Conservation (phyloP, 2,888 invertebrate genomes). For the Cyclophora punctaria region DNA sequence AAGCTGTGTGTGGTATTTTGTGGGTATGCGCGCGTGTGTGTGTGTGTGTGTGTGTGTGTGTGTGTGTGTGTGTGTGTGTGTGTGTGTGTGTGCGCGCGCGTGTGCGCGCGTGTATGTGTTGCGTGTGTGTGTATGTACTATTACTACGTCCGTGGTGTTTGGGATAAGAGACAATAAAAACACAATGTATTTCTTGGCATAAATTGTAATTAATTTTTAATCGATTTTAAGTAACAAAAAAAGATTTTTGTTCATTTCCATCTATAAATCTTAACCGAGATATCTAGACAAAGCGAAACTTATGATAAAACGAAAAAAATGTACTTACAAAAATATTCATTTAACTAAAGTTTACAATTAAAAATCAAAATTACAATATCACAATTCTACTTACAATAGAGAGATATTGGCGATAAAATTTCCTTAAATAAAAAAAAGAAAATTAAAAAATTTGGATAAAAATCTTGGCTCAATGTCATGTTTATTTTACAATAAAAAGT, state of each 20-base stretch:
- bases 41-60: too few species aligned
- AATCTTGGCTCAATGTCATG: slow-evolving; percentile 57
- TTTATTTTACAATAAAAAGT: slow-evolving; percentile 48
- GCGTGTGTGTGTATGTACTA: too few species aligned
- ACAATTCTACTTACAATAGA: slow-evolving; percentile 76
- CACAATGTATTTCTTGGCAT: slow-evolving; percentile 64
- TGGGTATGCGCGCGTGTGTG: too few species aligned
- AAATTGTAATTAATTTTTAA: slow-evolving; percentile 72
- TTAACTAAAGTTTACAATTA: slow-evolving; percentile 69
- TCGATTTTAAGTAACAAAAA: slow-evolving; percentile 74
- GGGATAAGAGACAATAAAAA: slow-evolving; percentile 25
- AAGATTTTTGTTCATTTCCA: slow-evolving; percentile 55
- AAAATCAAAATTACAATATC: slow-evolving; percentile 74
- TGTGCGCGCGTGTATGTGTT: too few species aligned
- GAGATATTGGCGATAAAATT: slow-evolving; percentile 66
- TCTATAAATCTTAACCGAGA: slow-evolving; percentile 66
- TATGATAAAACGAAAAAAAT: slow-evolving; percentile 57
- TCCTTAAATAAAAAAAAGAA: slow-evolving; percentile 41
- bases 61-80: too few species aligned
- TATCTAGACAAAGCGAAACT: slow-evolving; percentile 69
- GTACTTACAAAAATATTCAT: slow-evolving; percentile 73
- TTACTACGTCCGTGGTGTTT: too few species aligned
- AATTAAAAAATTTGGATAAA: slow-evolving; percentile 43
- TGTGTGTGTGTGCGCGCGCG: too few species aligned
- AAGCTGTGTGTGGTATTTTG: too few species aligned